These are phyloP conservation scores for Megaceryle torquata DNA, from an alignment of 2,113 vertebrate species.

Conservation along the genomic window DNA sequence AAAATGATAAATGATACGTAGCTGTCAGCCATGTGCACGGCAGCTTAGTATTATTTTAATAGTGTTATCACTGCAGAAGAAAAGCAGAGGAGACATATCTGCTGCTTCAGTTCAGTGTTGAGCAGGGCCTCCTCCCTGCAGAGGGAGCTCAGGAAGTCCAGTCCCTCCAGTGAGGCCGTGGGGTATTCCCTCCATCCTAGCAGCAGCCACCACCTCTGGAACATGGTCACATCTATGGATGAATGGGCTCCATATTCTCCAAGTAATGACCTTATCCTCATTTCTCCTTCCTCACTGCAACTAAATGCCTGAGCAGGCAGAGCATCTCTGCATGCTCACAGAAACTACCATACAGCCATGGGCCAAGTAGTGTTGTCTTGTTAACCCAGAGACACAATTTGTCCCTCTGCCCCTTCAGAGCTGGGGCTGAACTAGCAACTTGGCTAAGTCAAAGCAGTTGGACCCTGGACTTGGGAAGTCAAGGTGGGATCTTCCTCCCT, in stretches of 20 bases:
- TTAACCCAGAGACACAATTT: neutral
- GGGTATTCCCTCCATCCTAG: neutral
- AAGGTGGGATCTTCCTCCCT: neutral
- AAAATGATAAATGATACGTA: neutral
- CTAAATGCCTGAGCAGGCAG: neutral
- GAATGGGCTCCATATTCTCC: neutral
- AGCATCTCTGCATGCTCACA: neutral
- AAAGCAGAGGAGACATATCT: neutral
- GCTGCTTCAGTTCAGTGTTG: neutral
- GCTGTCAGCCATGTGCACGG: rapidly evolving
- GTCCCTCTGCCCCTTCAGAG: neutral
- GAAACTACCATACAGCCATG: rapidly evolving
- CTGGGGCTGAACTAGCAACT: too few species aligned
- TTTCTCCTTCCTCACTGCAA: neutral
- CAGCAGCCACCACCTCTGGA: neutral
- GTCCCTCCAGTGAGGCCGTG: neutral
- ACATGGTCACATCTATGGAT: neutral
- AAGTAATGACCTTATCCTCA: neutral
- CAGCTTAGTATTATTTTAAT: neutral
- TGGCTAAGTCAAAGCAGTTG: neutral
- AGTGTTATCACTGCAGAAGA: neutral
- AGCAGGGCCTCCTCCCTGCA: neutral
- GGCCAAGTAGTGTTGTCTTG: neutral
- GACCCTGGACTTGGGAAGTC: neutral
- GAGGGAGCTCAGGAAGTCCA: neutral